Evolutionary conservation across 2,888 invertebrate species (phyloP), one percentile per base, ranked within the genome.

Genomic region (Autographa gamma): DNA sequence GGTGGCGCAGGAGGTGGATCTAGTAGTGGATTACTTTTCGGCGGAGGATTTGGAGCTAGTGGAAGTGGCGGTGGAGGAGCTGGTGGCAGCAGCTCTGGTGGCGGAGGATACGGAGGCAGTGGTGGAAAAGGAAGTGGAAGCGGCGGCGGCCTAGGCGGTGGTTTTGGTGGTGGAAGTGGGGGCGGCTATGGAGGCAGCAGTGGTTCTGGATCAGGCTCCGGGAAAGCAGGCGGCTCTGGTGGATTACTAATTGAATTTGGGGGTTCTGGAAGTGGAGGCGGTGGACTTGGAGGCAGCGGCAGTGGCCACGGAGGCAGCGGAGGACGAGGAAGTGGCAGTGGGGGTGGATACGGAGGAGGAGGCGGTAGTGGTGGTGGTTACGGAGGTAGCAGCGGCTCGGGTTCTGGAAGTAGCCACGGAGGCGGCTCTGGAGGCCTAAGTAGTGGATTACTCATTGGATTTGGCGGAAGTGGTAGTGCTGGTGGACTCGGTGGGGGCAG

Each of bases 361-460:
- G 52, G 52, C 16, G 67, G 81, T 2, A 69, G 75, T 13, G 77
- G 79, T 14, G 74, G 76, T 0, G 80, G 82, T n/a, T 34, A 63
- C 5, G 80, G 85, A 13, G 73, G 91, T 11, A 79, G 84, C 18
- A 79, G 80, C 41, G 71, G 77, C 34, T 72, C 79, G 0, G 67
- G 77, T 1, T 74, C 80, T 25, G 67, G 80, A 7, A 73, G 69
- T 0, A 68, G 68, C 13, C 64, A 64, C 16, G 69, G 71, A 13
- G 76, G 73, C 8, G 79, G 81, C 9, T 60, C 83, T 68, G 76
- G 76, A 77, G 76, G 81, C 66, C 76, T 90, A 71, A 60, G 88
- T 76, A 71, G 87, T 76, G 77, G 89, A 74, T 80, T 87, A 86
- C 56, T 82, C 86, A 61, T 88, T 70, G 89, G 91, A 7, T 76